phyloP scores from a whole-genome alignment of 2,888 invertebrate genomes.

The Sabatieria punctata region DNA sequence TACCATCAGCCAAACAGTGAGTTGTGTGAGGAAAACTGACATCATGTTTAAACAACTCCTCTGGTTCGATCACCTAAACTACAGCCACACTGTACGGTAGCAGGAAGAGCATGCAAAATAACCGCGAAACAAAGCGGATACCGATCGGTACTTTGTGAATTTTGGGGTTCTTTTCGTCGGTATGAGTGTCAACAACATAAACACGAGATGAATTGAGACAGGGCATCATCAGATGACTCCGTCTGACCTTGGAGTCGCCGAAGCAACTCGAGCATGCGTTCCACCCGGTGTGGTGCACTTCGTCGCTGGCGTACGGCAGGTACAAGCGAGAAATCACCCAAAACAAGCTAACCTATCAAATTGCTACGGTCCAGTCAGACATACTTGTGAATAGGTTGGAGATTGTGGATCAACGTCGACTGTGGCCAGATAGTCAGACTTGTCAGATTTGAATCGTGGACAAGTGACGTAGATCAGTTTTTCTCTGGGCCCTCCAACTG shows the following conservation, averaged over 20 bases:
- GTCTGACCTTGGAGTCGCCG: conserved; percentile 39
- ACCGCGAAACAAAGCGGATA: no score
- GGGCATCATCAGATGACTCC: conserved; percentile 66
- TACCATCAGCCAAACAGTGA: conserved; percentile 77
- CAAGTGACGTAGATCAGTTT: conserved; percentile 74
- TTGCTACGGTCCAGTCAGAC: no score
- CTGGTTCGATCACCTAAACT: conserved; percentile 56
- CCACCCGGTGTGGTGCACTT: conserved; percentile 91
- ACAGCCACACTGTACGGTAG: not conserved
- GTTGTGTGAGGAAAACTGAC: conserved; percentile 77
- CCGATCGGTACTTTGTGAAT: no score
- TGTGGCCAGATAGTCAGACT: conserved; percentile 72
- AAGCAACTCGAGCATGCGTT: conserved; percentile 88
- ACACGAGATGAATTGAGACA: conserved; percentile 60
- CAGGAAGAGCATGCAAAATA: no score
- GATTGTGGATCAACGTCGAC: conserved; percentile 78
- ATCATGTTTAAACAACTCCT: conserved; percentile 54
- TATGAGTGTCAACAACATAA: conserved; percentile 56
- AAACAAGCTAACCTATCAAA: conserved; percentile 4
- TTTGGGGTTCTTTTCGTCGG: conserved; percentile 20
- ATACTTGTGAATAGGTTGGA: conserved; percentile 62
- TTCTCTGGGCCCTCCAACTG: no score
- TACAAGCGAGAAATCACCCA: conserved; percentile 71
- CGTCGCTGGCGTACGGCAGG: conserved; percentile 60
- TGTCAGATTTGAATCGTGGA: conserved; percentile 45